Evolutionary conservation across 2,888 invertebrate species (phyloP).

Genomic region (Pristionchus entomophagus): DNA sequence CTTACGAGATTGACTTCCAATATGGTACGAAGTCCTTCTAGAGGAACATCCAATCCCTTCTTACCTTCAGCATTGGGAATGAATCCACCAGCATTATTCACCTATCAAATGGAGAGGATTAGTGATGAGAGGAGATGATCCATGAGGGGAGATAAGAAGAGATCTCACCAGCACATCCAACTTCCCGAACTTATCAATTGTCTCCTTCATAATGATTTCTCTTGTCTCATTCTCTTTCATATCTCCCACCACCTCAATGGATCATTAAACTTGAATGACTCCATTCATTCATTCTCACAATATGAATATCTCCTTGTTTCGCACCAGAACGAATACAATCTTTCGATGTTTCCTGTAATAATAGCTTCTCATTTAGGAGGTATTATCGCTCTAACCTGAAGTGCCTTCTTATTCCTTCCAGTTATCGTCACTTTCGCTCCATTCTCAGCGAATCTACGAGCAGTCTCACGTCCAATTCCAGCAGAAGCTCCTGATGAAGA

Average conservation of each 20-base stretch:
- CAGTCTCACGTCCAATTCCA: slow-evolving; percentile 1
- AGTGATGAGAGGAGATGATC: too few relatives aligned
- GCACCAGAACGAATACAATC: background rate
- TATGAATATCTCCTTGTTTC: background rate
- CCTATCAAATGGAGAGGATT: background rate
- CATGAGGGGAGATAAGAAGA: background rate
- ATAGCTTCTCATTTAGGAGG: background rate
- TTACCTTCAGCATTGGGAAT: background rate
- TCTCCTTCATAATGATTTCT: background rate
- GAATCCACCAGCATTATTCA: background rate
- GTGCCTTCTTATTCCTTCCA: background rate
- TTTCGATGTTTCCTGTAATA: background rate
- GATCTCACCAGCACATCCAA: background rate
- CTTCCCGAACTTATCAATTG: background rate
- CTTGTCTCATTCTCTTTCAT: background rate
- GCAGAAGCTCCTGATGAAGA: background rate
- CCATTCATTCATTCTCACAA: background rate
- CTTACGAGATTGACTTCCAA: background rate
- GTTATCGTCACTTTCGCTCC: slow-evolving; percentile 26
- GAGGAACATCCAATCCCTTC: background rate
- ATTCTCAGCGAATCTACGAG: background rate
- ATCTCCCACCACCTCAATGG: background rate
- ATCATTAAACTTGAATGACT: background rate
- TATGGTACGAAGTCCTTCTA: background rate
- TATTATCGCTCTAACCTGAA: too few relatives aligned